Evolutionary conservation across 2,113 vertebrate genomes (phyloP), one percentile per base, ranked within the genome.

Genomic region (Melozone crissalis): DNA sequence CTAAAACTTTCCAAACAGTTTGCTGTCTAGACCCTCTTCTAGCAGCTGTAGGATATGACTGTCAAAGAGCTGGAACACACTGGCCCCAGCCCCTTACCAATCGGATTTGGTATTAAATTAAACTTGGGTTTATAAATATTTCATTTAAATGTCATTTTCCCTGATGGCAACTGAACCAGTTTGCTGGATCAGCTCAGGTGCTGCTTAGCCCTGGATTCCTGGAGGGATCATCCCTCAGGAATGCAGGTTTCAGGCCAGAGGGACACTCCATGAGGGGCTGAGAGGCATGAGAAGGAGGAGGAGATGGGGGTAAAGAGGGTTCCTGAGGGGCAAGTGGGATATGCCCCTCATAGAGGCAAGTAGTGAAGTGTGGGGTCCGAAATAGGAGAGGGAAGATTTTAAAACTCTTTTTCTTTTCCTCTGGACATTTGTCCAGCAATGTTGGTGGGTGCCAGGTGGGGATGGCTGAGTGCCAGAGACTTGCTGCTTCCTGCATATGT

Each of bases 241-340:
- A 87, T 90, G 71, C 49, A 61, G 35, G 14, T 63, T 71, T 87
- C 71, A 15, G 11, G 66, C 67, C 63, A 92, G 49, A 73, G 58
- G 26, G 58, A 74, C 9, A 57, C 20, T 49, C n/a, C 35, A 17
- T 2, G 2, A 0, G 1, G 78, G 31, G 31, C 46, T 0, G 2
- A 61, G 31, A 49, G 51, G 4, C 24, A 16, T 19, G 57, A 49
- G 28, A 52, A 80, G 51, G 16, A 71, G 47, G 63, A 54, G 11
- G 4, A 78, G 12, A 10, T 37, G 24, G 5, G 10, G 12, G 9
- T 26, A 28, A 47, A 69, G 74, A 66, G 31, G 15, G 5, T 22
- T 4, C 2, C 37, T 41, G n/a, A 82, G 52, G 41, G 31, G n/a
- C 5, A 13, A 37, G 23, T 21, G 31, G 31, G 71, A 68, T 33